These are phyloP conservation scores for Coptodon bakossiorum DNA, from an alignment of 2,113 vertebrate genomes.

Conservation along the genomic window DNA sequence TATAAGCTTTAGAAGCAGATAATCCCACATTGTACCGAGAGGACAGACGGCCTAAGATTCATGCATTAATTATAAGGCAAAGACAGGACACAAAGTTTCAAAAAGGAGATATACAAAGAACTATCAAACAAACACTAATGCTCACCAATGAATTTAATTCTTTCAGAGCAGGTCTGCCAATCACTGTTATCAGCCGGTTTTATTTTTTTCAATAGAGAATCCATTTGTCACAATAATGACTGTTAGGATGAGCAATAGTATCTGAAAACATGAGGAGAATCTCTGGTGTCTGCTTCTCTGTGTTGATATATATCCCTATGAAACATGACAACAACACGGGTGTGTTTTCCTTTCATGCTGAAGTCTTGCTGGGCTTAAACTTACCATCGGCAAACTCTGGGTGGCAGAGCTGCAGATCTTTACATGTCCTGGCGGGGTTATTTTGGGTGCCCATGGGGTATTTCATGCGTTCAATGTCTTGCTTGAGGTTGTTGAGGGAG, in stretches of 20 bases:
- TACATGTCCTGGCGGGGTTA: slow-evolving; percentile 94
- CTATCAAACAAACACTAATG: not conserved
- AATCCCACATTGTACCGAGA: not conserved
- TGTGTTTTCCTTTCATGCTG: not conserved
- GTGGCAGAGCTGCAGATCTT: slow-evolving; percentile 95
- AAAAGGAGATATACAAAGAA: not conserved
- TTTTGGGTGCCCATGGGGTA: slow-evolving; percentile 93
- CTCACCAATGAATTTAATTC: not conserved
- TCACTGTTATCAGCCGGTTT: not conserved
- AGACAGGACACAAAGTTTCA: not conserved
- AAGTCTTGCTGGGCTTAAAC: not conserved
- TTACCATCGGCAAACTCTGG: slow-evolving; percentile 92
- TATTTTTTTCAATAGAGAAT: not conserved
- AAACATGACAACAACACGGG: not conserved
- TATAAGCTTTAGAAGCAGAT: not conserved
- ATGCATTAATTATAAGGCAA: not conserved
- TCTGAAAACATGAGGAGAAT: not conserved
- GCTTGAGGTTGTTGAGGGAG: slow-evolving; percentile 90
- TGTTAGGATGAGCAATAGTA: too few relatives aligned
- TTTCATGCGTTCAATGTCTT: slow-evolving; percentile 97
- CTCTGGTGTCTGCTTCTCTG: not conserved
- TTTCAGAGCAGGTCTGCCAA: not conserved
- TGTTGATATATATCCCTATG: not conserved
- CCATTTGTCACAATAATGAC: not conserved
- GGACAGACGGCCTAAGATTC: not conserved